Evolutionary conservation across 2,113 vertebrate genomes (phyloP), one percentile per base, ranked within the genome.

Genomic region (Gymnobelideus leadbeateri): DNA sequence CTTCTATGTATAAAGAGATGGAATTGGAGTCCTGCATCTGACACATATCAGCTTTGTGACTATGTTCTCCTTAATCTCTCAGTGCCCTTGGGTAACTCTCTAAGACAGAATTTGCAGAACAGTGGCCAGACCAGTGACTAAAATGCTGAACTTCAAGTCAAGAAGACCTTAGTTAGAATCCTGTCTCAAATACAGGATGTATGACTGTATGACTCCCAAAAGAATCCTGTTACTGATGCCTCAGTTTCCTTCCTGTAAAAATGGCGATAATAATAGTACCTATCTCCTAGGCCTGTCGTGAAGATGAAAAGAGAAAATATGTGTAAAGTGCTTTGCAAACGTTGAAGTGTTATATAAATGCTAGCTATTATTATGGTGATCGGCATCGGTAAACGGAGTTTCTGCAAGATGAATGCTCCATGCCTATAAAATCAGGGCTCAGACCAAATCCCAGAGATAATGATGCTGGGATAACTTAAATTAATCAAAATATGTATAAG

Each of bases 401-500:
- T 84, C 68, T 43, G 16, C 37, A 84, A 7, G 23, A 6, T 68
- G 37, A 77, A 23, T 84, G 21, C n/a, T 84, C 68, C 16, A 23
- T 21, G 19, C 19, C n/a, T 8, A 23, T 84, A 84, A 61, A 43
- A 84, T 84, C 37, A 84, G 37, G 68, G 19, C 37, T 43, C 19
- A 21, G 37, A 84, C 7, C 37, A 84, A 84, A 8, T 84, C 37
- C 68, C 37, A 77, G 12, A 19, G 61, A 77, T 31, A 16, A 51
- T 51, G 37, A n/a, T 51, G 37, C 14, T 91, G 51, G 0, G 53
- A 90, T 23, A 92, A 92, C 92, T 93, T 28, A 92, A 92, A 91
- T 68, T 95, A 49, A 96, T 92, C 31, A 89, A 93, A 93, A 57
- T 91, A 9, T 91, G 0, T 94, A 54, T 92, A 94, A 94, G 95